Percentiles rank a stretch among this genome's conserved stretches.
phyloP scores from a whole-genome alignment of 2,797 vertebrate species.

The Mormyrops boulengeri region DNA sequence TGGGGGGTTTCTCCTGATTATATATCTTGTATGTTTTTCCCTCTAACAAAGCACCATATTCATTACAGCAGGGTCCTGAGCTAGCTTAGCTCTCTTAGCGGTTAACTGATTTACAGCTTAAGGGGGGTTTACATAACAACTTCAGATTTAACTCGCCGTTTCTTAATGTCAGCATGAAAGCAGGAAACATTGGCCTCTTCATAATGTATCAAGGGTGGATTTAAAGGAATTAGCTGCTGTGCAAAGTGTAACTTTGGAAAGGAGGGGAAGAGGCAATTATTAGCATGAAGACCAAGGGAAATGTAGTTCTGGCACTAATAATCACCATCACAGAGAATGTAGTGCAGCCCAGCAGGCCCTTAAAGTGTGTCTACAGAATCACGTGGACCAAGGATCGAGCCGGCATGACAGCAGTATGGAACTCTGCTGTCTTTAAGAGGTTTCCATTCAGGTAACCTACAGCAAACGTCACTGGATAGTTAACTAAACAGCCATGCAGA shows the following conservation, averaged over 20 bases:
- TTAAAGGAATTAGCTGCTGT: constrained; percentile 31
- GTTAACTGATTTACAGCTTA: constrained; percentile 72
- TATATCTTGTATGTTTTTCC: constrained; percentile 75
- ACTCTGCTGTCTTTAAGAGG: background rate
- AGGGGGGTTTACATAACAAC: constrained; percentile 50
- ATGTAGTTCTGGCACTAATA: constrained; percentile 5
- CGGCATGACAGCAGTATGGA: background rate
- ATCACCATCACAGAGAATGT: background rate
- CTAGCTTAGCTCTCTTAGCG: constrained; percentile 72
- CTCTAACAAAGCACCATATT: constrained; percentile 85
- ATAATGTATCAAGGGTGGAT: constrained; percentile 24
- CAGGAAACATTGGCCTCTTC: constrained; percentile 28
- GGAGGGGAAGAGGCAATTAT: constrained; percentile 36
- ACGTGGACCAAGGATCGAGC: background rate
- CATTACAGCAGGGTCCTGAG: constrained; percentile 71
- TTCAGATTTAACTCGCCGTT: constrained; percentile 50
- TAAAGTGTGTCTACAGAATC: background rate
- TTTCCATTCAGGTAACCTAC: background rate
- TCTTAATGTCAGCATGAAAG: constrained; percentile 50
- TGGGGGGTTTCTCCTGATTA: constrained; percentile 64
- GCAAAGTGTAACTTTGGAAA: constrained; percentile 34
- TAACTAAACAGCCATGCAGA: background rate
- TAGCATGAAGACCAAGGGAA: constrained; percentile 39
- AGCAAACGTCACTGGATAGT: background rate
- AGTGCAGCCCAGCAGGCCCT: background rate